Evolutionary conservation across 2,113 vertebrate genomes (phyloP), one percentile per base, ranked within the genome.

Genomic region (Elephantulus edwardii): DNA sequence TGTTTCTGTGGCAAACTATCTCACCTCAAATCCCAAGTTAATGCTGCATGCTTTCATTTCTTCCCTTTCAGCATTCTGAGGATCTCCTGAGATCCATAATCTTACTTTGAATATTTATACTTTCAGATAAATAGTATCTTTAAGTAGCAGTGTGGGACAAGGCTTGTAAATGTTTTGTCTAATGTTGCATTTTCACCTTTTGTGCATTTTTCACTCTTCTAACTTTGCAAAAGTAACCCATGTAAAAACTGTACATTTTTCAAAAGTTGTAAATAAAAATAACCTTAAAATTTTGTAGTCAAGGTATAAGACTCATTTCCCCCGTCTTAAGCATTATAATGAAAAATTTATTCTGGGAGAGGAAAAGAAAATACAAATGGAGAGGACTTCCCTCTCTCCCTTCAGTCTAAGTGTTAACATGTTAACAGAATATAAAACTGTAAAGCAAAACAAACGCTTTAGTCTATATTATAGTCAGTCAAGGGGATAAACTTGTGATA

Each of bases 241-340:
- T 99, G 98, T 99, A 99, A 99, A 98, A 98, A 98, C 97, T 99
- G 98, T 99, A 99, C 98, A 99, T 99, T 99, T 98, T 98, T 97
- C 98, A 98, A 97, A 98, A 98, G 94, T 98, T 99, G 99, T 99
- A 99, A 99, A 99, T 99, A 99, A 99, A 99, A 98, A 96, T 97
- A 97, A 98, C 91, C 97, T 97, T 98, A 98, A 96, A 96, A 97
- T 96, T 96, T 98, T 97, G 96, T 96, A 91, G 93, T 93, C 89
- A 84, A 91, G 70, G 68, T 95, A 68, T 90, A 92, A 88, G 88
- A 75, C 16, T 82, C 28, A 64, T 70, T 48, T 38, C 24, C 35
- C 66, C 50, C 75, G 14, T 30, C 52, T 60, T 78, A 60, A 56
- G 78, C 81, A 71, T 54, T 56, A 35, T 35, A 11, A 24, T 62